Evolutionary conservation across 2,888 invertebrate genomes (phyloP).

Genomic region (Aphodius granarius): DNA sequence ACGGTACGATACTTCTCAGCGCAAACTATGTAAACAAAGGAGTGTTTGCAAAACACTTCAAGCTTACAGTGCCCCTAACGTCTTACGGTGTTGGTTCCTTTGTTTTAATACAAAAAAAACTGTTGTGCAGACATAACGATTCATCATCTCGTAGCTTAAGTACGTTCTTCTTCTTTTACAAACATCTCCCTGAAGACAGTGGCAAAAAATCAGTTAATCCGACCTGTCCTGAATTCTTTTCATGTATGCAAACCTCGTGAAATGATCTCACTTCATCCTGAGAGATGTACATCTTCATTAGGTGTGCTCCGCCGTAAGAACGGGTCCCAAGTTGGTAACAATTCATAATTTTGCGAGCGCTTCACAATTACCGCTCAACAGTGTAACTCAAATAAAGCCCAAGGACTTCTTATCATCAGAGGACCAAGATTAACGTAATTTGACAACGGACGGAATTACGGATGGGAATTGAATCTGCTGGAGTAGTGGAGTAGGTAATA

Average conservation of each 20-base stretch:
- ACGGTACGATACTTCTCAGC: no score
- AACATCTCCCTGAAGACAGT: background rate
- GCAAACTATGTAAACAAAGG: no score
- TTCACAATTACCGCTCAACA: background rate
- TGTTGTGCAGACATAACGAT: no score
- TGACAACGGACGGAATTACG: background rate
- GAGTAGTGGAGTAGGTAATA: background rate
- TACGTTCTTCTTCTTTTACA: background rate
- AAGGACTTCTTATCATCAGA: background rate
- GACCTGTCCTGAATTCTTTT: background rate
- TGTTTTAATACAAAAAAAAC: no score
- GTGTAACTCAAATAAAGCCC: background rate
- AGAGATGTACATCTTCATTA: background rate
- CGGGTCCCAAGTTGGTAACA: background rate
- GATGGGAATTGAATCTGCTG: background rate
- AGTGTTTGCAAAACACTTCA: no score
- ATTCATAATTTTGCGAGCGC: background rate
- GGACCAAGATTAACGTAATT: background rate
- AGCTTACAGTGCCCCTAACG: no score
- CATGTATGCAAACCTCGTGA: background rate
- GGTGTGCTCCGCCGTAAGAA: background rate
- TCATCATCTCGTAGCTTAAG: no score
- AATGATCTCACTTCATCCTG: background rate
- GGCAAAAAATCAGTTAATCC: background rate
- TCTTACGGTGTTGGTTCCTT: no score